A percentile compares a stretch with the other conserved stretches of the same genome.
Conservation (phyloP, 1,140 invertebrate genomes). For the Zaprionus kolodkinae region DNA sequence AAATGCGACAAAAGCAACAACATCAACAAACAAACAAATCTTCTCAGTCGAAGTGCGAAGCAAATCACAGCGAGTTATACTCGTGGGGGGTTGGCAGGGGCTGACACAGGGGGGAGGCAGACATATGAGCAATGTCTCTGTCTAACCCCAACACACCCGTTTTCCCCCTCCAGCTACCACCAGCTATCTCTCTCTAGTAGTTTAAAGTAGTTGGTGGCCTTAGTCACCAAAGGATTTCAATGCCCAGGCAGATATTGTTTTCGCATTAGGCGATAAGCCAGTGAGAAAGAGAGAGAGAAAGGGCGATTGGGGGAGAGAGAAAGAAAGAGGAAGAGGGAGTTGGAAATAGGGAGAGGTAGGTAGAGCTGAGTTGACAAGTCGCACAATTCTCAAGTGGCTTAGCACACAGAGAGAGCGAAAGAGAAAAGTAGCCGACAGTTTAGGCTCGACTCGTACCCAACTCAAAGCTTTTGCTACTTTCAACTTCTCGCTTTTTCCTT, state of each 20-base stretch:
- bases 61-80: constrained; percentile 50
- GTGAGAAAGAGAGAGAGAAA: not conserved
- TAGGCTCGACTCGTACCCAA: not conserved
- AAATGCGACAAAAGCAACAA: constrained; percentile 68
- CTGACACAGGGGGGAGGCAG: constrained; percentile 27
- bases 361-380: not conserved
- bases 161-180: not conserved
- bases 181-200: constrained; percentile 9
- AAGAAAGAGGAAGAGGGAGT: not conserved
- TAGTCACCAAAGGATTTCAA: constrained; percentile 29
- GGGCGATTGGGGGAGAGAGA: not conserved
- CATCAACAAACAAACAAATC: constrained; percentile 50
- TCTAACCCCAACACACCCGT: constrained; percentile 16
- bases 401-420: not conserved
- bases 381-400: constrained; percentile 5
- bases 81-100: constrained; percentile 28
- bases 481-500: not conserved
- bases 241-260: constrained; percentile 22
- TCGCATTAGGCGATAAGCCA: constrained; percentile 7
- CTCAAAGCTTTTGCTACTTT: not conserved
- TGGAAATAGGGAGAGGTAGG: not conserved
- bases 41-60: constrained; percentile 8
- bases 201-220: constrained; percentile 38
- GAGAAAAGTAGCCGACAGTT: not conserved
- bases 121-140: constrained; percentile 73